A percentile compares a stretch with the other conserved stretches of the same genome.
phyloP scores from a whole-genome alignment of 2,888 invertebrate genomes.

The Portevinia maculata region DNA sequence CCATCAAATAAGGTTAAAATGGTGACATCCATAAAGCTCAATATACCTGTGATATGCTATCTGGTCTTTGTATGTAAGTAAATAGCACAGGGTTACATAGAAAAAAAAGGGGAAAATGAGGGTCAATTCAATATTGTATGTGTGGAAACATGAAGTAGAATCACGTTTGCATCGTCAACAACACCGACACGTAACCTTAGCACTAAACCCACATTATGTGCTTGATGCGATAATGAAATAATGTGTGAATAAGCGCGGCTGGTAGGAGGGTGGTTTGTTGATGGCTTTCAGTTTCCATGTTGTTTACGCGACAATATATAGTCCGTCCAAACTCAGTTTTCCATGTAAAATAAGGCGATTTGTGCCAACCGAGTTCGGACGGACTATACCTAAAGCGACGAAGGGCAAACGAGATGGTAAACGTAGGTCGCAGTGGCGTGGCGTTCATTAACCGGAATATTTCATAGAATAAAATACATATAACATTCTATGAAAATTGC shows the following conservation, averaged over 20 bases:
- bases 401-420: neutral
- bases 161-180: constrained; percentile 10
- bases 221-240: constrained; percentile 40
- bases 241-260: constrained; percentile 34
- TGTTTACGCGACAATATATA: constrained; percentile 5
- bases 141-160: constrained; percentile 4
- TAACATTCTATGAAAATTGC: too few species aligned
- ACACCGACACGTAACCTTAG: constrained; percentile 11
- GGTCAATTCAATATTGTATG: constrained; percentile 19
- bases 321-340: too few species aligned
- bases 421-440: too few species aligned
- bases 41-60: constrained; percentile 53
- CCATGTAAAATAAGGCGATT: too few species aligned
- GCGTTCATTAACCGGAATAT: too few species aligned
- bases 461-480: too few species aligned
- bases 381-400: too few species aligned
- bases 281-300: constrained; percentile 26
- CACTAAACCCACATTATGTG: constrained; percentile 5
- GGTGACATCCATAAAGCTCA: constrained; percentile 39
- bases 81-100: constrained; percentile 40
- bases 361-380: too few species aligned
- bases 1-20: constrained; percentile 7
- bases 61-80: constrained; percentile 10
- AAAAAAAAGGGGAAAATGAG: constrained; percentile 61
- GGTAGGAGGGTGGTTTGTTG: neutral